phyloP scores from a whole-genome alignment of 1,140 invertebrate species.

The Drosophila pectinifera region DNA sequence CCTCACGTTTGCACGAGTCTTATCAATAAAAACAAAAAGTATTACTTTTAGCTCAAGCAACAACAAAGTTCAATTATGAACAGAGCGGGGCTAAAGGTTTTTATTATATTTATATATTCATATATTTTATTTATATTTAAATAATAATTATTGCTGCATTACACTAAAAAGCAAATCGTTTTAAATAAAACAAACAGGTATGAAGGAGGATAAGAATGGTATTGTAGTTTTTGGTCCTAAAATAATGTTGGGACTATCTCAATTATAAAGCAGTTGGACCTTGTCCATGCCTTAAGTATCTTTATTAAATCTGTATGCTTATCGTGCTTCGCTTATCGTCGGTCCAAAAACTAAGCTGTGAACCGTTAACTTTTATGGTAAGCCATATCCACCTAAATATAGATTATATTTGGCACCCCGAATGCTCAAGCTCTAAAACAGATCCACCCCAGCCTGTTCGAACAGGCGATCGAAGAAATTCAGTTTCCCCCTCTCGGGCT shows the following conservation, averaged over 20 bases:
- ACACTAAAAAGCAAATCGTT: no score
- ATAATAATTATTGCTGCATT: no score
- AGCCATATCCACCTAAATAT: background rate
- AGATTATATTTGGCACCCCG: background rate
- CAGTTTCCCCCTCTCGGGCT: constrained; percentile 79
- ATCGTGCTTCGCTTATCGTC: background rate
- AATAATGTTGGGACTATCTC: background rate
- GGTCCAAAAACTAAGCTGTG: background rate
- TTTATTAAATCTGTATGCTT: background rate
- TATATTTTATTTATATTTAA: no score
- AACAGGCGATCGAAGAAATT: constrained; percentile 53
- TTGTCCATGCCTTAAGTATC: background rate
- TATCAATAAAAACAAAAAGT: background rate
- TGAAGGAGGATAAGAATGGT: no score
- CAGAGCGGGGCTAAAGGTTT: no score
- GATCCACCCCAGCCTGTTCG: constrained; percentile 23
- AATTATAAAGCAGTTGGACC: background rate
- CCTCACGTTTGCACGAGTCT: background rate
- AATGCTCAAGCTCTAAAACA: constrained; percentile 40
- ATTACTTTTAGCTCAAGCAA: background rate
- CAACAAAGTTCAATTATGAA: constrained; percentile 1
- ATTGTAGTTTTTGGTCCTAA: no score
- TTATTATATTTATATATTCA: no score
- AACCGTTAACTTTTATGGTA: background rate
- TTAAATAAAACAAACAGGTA: no score